phyloP scores from a whole-genome alignment of 2,797 vertebrate genomes.

The Onychomys arenicola region DNA sequence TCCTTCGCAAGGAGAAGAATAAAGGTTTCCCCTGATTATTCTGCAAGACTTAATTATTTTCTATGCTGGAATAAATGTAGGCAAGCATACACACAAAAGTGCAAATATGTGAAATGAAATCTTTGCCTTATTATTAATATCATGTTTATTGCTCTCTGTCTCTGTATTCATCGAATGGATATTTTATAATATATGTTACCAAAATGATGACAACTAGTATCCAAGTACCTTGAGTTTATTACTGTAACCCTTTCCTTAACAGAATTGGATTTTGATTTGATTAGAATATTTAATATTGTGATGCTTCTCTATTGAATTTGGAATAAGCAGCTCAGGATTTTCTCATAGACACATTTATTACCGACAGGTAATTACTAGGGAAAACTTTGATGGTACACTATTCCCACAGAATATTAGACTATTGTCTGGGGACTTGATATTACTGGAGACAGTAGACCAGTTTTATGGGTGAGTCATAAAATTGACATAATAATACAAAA shows the following conservation, averaged over 20 bases:
- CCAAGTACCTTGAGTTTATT: neutral
- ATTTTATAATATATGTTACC: conserved; percentile 49
- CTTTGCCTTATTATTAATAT: conserved; percentile 11
- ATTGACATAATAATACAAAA: neutral
- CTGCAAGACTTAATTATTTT: conserved; percentile 32
- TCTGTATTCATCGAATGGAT: neutral
- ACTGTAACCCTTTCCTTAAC: neutral
- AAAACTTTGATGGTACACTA: conserved; percentile 45
- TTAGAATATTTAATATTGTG: neutral
- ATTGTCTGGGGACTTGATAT: conserved; percentile 36
- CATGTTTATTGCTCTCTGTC: neutral
- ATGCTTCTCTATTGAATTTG: conserved; percentile 23
- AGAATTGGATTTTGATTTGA: conserved; percentile 39
- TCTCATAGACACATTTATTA: conserved; percentile 45
- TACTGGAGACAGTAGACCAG: neutral
- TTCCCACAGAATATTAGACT: conserved; percentile 33
- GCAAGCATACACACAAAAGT: neutral
- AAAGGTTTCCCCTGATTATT: neutral
- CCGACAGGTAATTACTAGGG: conserved; percentile 9
- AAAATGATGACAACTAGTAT: neutral
- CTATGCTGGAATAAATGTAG: neutral
- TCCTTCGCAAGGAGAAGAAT: neutral
- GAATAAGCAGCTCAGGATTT: conserved; percentile 30
- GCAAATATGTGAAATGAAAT: neutral
- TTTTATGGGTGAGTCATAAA: conserved; percentile 25